phyloP scores from a whole-genome alignment of 1,140 invertebrate genomes.

The Halictus rubicundus region DNA sequence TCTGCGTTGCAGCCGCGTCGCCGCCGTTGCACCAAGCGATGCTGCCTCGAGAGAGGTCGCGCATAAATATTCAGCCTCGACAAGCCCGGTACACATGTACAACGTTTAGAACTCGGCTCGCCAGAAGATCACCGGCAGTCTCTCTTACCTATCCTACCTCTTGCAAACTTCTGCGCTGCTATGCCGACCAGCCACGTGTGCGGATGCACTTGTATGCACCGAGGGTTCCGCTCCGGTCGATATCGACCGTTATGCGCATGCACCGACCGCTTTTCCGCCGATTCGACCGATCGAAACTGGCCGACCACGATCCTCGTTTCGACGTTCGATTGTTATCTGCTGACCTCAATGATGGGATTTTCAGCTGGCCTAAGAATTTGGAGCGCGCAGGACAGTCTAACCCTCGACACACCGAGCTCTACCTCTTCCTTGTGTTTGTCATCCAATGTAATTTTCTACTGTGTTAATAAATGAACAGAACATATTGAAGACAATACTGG shows the following conservation, averaged over 20 bases:
- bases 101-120: constrained; percentile 3
- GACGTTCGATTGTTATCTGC: background rate
- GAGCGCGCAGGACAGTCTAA: too few relatives aligned
- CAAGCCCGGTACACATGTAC: constrained; percentile 67
- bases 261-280: background rate
- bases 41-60: constrained; percentile 58
- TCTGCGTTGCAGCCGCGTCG: constrained; percentile 47
- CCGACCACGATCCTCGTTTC: background rate
- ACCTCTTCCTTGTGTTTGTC: too few relatives aligned
- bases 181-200: constrained; percentile 3
- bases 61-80: constrained; percentile 74
- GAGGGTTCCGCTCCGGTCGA: constrained; percentile 29
- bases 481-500: too few relatives aligned
- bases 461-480: too few relatives aligned
- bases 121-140: constrained; percentile 5
- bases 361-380: too few relatives aligned
- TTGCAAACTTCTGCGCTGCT: constrained; percentile 44
- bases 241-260: background rate
- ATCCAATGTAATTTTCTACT: too few relatives aligned
- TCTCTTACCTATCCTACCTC: constrained; percentile 45
- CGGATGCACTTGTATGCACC: constrained; percentile 47
- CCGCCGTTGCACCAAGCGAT: constrained; percentile 17
- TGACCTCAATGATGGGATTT: too few relatives aligned
- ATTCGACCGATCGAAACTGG: background rate
- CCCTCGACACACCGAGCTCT: too few relatives aligned